Evolutionary conservation across 2,888 invertebrate genomes (phyloP).

Genomic region (Diplolepis rosae): DNA sequence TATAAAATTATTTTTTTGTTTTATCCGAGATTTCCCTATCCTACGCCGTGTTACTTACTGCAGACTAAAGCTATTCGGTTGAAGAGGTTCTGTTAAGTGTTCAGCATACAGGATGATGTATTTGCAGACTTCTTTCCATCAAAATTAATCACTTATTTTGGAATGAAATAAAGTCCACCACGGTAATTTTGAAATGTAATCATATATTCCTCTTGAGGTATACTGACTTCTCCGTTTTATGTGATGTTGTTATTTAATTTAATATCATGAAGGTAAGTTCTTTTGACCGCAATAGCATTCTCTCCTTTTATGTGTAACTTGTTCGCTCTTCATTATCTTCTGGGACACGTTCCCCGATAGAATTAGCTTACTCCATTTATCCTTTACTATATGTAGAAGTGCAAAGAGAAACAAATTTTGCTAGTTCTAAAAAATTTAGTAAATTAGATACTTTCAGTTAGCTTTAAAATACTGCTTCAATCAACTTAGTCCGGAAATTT

Average conservation of each 20-base stretch:
- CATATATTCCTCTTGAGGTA: background rate
- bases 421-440: background rate
- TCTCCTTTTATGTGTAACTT: background rate
- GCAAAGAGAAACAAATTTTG: background rate
- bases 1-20: too few species aligned
- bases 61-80: background rate
- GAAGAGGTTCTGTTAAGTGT: constrained; percentile 49
- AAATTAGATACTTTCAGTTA: background rate
- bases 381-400: background rate
- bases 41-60: background rate
- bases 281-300: background rate
- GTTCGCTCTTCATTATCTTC: background rate
- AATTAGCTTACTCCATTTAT: background rate
- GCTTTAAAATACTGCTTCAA: background rate
- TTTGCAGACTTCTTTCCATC: constrained; percentile 62
- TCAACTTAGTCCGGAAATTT: too few species aligned
- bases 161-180: background rate
- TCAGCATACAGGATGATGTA: constrained; percentile 51
- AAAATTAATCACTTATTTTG: constrained; percentile 62
- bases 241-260: background rate
- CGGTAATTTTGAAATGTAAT: background rate
- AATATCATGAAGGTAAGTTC: background rate
- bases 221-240: background rate
- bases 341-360: background rate
- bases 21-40: background rate